Base-by-base conservation (phyloP, 2,797 vertebrate species). In the Loris lydekkerianus region DNA sequence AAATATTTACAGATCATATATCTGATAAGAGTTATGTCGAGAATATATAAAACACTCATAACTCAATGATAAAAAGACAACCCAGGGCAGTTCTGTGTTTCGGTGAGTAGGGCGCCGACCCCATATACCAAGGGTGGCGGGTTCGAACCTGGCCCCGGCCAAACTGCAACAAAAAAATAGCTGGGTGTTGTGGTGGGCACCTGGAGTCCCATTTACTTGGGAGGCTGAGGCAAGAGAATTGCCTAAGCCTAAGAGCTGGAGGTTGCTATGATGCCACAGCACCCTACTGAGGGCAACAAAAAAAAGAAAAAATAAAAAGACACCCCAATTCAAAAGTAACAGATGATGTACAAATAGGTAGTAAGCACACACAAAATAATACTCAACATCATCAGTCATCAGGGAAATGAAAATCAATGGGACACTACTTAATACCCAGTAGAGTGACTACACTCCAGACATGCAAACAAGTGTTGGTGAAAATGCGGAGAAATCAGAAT, bases 281-380 rank as follows among this genome's bases (percentile, higher is more conserved):
- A 53, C 49, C 17, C 49, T 53, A 53, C 14, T 15, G 14, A 53
- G 49, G 14, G 3, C 49, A 46, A 46, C 9, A 46, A 46, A 4
- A 53, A 49, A 14, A 49, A 49, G 2, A 49, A 53, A 15, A 53
- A 53, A 53, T 14, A 53, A 53, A 53, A 53, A 53, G 49, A 25
- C 25, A 61, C n/a, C 1, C 18, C 31, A 61, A 20, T 69, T 81
- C 46, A 18, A 65, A 86, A 91, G 34, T 34, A 37, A 86, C 77
- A 21, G 7, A 27, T 60, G 13, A 78, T 10, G 7, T 7, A n/a
- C 53, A 89, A 56, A 46, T 69, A 73, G 56, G 21, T 63, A 53
- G 25, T 7, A 81, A 86, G 29, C 65, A 86, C 56, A 65, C 49
- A 53, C 49, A 53, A 94, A 65, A 72, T 70, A 15, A 85, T 27